These are phyloP conservation scores for Cephalotes varians DNA, from an alignment of 2,888 invertebrate genomes.

Conservation along the genomic window DNA sequence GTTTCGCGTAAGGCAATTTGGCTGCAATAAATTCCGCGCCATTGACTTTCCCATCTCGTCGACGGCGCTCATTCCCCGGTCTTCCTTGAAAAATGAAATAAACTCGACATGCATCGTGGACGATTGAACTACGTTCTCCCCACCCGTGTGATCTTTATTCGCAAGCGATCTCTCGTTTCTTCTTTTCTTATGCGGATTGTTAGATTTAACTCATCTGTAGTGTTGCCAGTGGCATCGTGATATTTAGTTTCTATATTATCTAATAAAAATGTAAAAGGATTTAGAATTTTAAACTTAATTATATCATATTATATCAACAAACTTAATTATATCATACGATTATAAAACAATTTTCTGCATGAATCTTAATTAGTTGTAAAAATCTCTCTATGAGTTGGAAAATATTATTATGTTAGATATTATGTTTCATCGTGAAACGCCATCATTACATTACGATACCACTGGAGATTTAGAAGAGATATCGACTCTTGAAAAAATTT, in stretches of 20 bases:
- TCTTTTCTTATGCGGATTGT: background rate
- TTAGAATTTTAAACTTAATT: background rate
- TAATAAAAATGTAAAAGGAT: background rate
- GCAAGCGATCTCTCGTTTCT: background rate
- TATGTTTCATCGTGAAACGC: background rate
- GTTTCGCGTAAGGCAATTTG: slow-evolving; percentile 36
- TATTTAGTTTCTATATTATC: background rate
- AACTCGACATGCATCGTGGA: slow-evolving; percentile 1
- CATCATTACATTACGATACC: background rate
- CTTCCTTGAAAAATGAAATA: slow-evolving; percentile 11
- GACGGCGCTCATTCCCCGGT: background rate
- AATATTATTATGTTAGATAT: background rate
- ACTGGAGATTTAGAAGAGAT: background rate
- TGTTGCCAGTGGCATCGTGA: background rate
- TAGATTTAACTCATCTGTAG: slow-evolving; percentile 5
- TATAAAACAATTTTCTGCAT: background rate
- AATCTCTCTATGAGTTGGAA: background rate
- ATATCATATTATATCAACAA: too few species aligned
- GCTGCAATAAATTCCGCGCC: slow-evolving; percentile 39
- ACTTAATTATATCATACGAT: background rate
- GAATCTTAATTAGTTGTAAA: background rate
- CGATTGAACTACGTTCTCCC: slow-evolving; percentile 13
- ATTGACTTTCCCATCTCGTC: slow-evolving; percentile 32
- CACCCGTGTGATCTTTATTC: background rate
- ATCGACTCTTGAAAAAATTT: background rate